Evolutionary conservation across 2,797 vertebrate genomes (phyloP), one percentile per base, ranked within the genome.

Genomic region (Ataeniobius toweri): DNA sequence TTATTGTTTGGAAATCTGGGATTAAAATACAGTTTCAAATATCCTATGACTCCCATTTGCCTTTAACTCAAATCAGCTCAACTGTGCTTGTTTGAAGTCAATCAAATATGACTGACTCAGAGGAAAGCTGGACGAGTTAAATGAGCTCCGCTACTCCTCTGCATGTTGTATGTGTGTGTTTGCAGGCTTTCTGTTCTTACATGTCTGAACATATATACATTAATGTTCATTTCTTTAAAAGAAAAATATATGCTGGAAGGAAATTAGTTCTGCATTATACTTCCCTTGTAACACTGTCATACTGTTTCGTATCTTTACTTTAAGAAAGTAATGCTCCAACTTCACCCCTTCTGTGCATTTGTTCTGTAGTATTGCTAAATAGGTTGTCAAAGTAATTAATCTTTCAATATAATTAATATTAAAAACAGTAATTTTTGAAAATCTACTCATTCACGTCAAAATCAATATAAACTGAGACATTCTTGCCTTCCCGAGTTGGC

Each of bases 31-130:
- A 94, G 96, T 95, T 96, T 96, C 96, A 96, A 95, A 96, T 96
- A 97, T 96, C 96, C 95, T 95, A 95, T 92, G 95, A 96, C 95
- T 97, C 96, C 96, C 95, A 96, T 87, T 96, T 97, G 97, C 97
- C 96, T 97, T 96, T 96, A 94, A 95, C 93, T 96, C 95, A 93
- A 94, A 96, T 96, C 48, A 91, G 95, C 93, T 46, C 7, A 58
- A 24, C 81, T 59, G 77, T 80, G 77, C 65, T 24, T 59, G 51
- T 76, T 36, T 61, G 39, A 76, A 22, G 50, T 44, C 2, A 3
- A 48, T 71, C 61, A 44, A 13, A 78, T 51, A 22, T 16, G 26
- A 65, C 61, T 44, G 10, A 31, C 28, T 71, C 46, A 3, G 56
- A 77, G 51, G 46, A 80, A 67, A 75, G 24, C 0, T 48, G 50